These are phyloP conservation scores for Hephaestus fuliginosus DNA, from an alignment of 2,797 vertebrate species.

Conservation along the genomic window DNA sequence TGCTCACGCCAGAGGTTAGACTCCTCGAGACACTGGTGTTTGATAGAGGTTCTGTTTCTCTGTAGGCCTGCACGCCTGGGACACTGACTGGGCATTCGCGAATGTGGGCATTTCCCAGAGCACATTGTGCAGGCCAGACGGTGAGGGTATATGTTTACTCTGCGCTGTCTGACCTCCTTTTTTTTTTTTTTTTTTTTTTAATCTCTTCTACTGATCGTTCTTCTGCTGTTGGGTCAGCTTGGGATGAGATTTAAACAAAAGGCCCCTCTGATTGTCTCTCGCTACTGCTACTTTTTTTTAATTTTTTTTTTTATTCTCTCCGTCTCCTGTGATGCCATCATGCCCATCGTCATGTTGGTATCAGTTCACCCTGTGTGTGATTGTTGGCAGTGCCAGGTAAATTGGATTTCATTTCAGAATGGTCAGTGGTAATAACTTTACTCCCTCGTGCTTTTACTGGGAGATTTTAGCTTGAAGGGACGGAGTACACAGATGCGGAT, in stretches of 20 bases:
- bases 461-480: not conserved
- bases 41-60: constrained; percentile 45
- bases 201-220: constrained; percentile 69
- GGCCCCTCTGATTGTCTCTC: constrained; percentile 54
- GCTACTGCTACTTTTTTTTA: constrained; percentile 2
- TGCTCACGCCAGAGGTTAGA: constrained; percentile 51
- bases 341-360: not conserved
- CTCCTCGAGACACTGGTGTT: constrained; percentile 34
- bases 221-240: constrained; percentile 64
- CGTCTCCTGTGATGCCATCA: constrained; percentile 9
- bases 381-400: constrained; percentile 24
- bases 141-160: constrained; percentile 63
- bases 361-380: constrained; percentile 13
- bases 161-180: constrained; percentile 67
- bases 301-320: not conserved
- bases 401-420: constrained; percentile 32
- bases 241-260: constrained; percentile 75
- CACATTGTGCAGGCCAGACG: constrained; percentile 48
- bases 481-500: not conserved
- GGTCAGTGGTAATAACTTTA: constrained; percentile 14
- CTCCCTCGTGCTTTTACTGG: not conserved
- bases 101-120: constrained; percentile 67
- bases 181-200: constrained; percentile 63
- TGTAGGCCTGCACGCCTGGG: constrained; percentile 59
- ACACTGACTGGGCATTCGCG: constrained; percentile 47